Evolutionary conservation across 2,113 vertebrate species (phyloP).

Genomic region (Carassius gibelio): DNA sequence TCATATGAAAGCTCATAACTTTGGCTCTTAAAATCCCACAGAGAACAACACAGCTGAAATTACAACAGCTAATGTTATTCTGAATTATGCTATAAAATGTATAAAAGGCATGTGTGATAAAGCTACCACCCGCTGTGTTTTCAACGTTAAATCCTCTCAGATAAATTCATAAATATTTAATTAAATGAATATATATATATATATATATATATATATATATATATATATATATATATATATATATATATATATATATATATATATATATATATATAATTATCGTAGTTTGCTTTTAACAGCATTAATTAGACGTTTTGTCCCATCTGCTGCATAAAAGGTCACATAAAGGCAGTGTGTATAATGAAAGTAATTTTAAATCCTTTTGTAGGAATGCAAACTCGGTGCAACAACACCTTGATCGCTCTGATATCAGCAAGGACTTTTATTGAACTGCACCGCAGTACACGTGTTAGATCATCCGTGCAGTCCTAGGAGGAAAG

Average conservation of each 20-base stretch:
- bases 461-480: not conserved
- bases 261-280: too few species aligned
- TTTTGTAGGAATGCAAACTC: slow-evolving; percentile 9
- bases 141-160: not conserved
- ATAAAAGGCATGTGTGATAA: not conserved
- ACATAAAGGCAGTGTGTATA: not conserved
- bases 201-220: too few species aligned
- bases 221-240: too few species aligned
- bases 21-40: slow-evolving; percentile 29
- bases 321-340: not conserved
- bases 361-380: not conserved
- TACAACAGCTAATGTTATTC: slow-evolving; percentile 23
- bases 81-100: slow-evolving; percentile 27
- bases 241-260: too few species aligned
- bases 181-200: not conserved
- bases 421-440: not conserved
- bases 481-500: not conserved
- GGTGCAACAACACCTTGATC: not conserved
- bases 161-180: not conserved
- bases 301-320: not conserved
- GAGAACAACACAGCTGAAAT: slow-evolving; percentile 18
- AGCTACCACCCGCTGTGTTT: not conserved
- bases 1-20: slow-evolving; percentile 38
- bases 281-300: not conserved
- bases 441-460: not conserved